A percentile compares a stretch with the other conserved stretches of the same genome.
Conservation (phyloP, 2,113 vertebrate genomes). For the Parotia lawesii region DNA sequence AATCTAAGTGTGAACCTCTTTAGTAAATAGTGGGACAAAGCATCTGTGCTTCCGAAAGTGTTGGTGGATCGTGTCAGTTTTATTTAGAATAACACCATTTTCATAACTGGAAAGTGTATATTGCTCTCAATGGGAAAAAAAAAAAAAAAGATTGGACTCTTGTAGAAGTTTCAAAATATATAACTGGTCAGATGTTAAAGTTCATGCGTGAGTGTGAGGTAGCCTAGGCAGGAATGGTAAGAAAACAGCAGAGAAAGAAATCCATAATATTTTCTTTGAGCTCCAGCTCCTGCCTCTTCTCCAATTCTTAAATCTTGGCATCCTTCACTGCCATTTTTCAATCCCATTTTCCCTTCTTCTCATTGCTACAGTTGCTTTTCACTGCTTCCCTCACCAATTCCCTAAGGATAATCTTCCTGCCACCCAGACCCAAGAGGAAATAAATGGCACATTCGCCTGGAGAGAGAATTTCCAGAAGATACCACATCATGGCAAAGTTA, state of each 20-base stretch:
- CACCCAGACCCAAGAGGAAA: neutral
- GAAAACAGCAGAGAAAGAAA: neutral
- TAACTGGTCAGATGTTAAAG: neutral
- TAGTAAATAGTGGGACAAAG: constrained; percentile 68
- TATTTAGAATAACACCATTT: constrained; percentile 59
- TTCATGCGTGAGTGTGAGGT: neutral
- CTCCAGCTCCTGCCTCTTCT: neutral
- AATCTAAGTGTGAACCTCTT: constrained; percentile 63
- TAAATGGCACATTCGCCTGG: fast-evolving
- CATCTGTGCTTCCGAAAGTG: constrained; percentile 67
- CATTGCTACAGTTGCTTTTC: neutral
- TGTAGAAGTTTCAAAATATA: neutral
- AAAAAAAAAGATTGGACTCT: neutral
- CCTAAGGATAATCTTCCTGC: neutral
- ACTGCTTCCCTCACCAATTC: neutral
- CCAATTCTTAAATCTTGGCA: neutral
- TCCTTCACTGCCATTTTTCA: neutral
- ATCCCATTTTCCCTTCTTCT: neutral
- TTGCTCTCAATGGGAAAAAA: neutral
- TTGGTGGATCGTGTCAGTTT: constrained; percentile 59
- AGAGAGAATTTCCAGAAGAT: neutral
- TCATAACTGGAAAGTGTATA: constrained; percentile 19
- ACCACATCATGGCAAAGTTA: neutral
- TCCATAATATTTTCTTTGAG: neutral
- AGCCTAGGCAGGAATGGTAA: neutral